Evolutionary conservation across 2,888 invertebrate species (phyloP).

Genomic region (Panzeria rudis): DNA sequence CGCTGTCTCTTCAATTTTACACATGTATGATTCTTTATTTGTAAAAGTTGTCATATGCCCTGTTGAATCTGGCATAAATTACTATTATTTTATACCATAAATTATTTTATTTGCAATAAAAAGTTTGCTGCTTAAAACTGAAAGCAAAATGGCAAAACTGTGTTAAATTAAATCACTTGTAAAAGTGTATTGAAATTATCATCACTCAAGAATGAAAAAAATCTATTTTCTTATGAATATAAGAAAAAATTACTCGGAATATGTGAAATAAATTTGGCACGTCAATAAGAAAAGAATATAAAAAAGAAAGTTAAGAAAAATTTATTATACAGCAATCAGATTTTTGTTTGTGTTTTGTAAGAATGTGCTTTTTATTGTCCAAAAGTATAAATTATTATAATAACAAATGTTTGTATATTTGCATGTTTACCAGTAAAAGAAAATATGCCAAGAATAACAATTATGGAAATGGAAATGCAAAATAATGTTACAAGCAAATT

Average conservation of each 20-base stretch:
- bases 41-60: conserved; percentile 37
- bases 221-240: conserved; percentile 2
- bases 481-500: conserved; percentile 19
- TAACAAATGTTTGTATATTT: conserved; percentile 1
- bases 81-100: conserved; percentile 28
- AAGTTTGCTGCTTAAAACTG: conserved; percentile 2
- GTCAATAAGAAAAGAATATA: not conserved
- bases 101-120: conserved; percentile 17
- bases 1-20: conserved; percentile 6
- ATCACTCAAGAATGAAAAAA: conserved; percentile 15
- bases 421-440: not conserved
- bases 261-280: not conserved
- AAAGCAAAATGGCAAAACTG: conserved; percentile 17
- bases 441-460: conserved; percentile 21
- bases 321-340: not conserved
- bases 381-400: conserved; percentile 26
- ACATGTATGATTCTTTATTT: not conserved
- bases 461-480: conserved; percentile 23
- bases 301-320: not conserved
- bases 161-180: conserved; percentile 20
- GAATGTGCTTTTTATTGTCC: not conserved
- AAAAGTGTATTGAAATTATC: conserved; percentile 34
- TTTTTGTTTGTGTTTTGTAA: not conserved
- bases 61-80: conserved; percentile 34
- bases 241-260: not conserved